A percentile compares a stretch with the other conserved stretches of the same genome.
phyloP scores from a whole-genome alignment of 1,140 invertebrate species.

The Bombyx mandarina region DNA sequence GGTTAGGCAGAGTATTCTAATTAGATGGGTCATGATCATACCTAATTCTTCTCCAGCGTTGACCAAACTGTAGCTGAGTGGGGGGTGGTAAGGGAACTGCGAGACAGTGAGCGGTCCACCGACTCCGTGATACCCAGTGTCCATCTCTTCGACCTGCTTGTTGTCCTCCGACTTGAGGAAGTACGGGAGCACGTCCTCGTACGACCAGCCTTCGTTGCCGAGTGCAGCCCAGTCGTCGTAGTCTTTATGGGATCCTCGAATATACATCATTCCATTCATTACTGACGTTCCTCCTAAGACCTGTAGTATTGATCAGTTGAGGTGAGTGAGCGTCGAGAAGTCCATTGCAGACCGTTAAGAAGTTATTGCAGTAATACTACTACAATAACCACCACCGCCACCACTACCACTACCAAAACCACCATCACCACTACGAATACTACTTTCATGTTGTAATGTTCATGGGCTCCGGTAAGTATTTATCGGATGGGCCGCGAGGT shows the following conservation, averaged over 20 bases:
- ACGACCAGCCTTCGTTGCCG: constrained; percentile 92
- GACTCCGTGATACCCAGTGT: constrained; percentile 81
- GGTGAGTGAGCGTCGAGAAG: too few relatives aligned
- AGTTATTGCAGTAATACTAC: too few relatives aligned
- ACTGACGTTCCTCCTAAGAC: constrained; percentile 93
- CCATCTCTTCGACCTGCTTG: constrained; percentile 74
- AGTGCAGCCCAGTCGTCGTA: constrained; percentile 91
- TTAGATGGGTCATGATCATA: constrained; percentile 25
- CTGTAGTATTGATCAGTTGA: constrained; percentile 36
- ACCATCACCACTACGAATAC: too few relatives aligned
- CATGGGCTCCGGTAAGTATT: too few relatives aligned
- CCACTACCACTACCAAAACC: too few relatives aligned
- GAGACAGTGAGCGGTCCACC: constrained; percentile 85
- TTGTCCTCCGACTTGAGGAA: constrained; percentile 92
- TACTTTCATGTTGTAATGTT: too few relatives aligned
- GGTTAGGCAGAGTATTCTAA: too few relatives aligned
- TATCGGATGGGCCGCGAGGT: too few relatives aligned
- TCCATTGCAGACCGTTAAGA: too few relatives aligned
- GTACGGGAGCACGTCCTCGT: constrained; percentile 89
- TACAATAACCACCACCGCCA: too few relatives aligned
- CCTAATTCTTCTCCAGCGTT: constrained; percentile 87
- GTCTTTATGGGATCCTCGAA: constrained; percentile 90
- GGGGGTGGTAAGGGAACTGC: constrained; percentile 89
- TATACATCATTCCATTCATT: constrained; percentile 98
- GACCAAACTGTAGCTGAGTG: constrained; percentile 85